Percentiles rank a stretch among this genome's conserved stretches.
These are phyloP conservation scores for Leptothorax acervorum DNA, from an alignment of 2,888 invertebrate genomes.

Conservation along the genomic window DNA sequence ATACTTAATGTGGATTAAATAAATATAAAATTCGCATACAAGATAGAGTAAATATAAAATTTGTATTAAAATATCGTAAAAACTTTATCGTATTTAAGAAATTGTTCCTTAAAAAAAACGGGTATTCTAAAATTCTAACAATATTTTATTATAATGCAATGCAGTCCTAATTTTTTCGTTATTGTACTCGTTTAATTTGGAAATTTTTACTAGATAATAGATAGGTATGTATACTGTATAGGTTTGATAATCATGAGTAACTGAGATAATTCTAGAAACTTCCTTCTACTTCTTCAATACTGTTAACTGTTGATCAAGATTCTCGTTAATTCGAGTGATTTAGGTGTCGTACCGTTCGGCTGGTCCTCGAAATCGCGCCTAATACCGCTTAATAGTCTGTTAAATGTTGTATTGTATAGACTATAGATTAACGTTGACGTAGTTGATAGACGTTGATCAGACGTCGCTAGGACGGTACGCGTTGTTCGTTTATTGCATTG, in stretches of 20 bases:
- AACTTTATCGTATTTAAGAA: background rate
- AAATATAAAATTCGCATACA: background rate
- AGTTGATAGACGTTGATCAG: constrained; percentile 43
- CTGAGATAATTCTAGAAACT: background rate
- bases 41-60: background rate
- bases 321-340: constrained; percentile 52
- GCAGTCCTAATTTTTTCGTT: background rate
- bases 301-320: constrained; percentile 43
- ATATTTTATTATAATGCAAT: background rate
- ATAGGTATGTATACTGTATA: too few species aligned
- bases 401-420: constrained; percentile 52
- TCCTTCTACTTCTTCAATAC: constrained; percentile 19
- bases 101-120: background rate
- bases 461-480: constrained; percentile 46
- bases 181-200: background rate
- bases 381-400: constrained; percentile 54
- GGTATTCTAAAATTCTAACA: background rate
- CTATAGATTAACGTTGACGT: constrained; percentile 51
- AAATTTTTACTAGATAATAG: too few species aligned
- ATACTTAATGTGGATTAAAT: constrained; percentile 1
- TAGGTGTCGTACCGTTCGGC: constrained; percentile 53
- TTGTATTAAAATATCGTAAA: background rate
- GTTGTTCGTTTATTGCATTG: constrained; percentile 53
- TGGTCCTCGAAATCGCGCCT: constrained; percentile 54
- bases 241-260: background rate